Base-by-base conservation (phyloP, 2,113 vertebrate species). In the Poeciliopsis occidentalis region DNA sequence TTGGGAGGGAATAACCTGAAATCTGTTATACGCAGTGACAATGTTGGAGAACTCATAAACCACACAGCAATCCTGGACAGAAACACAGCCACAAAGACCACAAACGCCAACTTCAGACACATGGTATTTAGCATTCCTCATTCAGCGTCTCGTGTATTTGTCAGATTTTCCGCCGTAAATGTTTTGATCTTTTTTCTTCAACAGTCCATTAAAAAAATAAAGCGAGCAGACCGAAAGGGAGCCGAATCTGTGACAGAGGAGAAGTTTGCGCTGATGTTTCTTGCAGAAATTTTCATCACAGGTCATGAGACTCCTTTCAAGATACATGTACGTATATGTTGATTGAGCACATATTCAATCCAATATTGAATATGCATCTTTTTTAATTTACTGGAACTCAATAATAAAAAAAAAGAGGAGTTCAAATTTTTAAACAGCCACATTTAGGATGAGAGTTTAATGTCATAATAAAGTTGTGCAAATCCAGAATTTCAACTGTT, bases 221-320 rank as follows among this genome's bases (percentile, higher is more conserved):
- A 98, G 81, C 94, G 98, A 54, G 97, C 98, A 0, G 98, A 99
- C 83, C 90, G 98, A 80, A 99, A 97, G 83, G 98, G 98, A 29
- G 97, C 98, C 0, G 98, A 99, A 87, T 98, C 97, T 0, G 98
- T 99, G 82, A 99, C 98, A 0, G 98, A 99, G 84, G 98, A 99
- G 94, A 99, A 99, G 77, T 99, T 98, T 27, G 97, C 98, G 0
- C 90, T 99, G 10, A 92, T 98, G 1, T 99, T 99, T 82, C 96
- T 94, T 29, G 90, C 95, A 81, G 95, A 94, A 0, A 93, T 98
- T 82, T 73, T 64, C 29, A 94, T 98, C 12, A 93, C 93, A 8
- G 94, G 96, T 71, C 92, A 87, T 84, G 95, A 97, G 60, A 71
- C 86, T 69, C 93, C 95, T 0, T 77, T 95, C 87, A 93, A 89